Conservation (phyloP, 1,140 invertebrate genomes). For the Chlorops oryzae region DNA sequence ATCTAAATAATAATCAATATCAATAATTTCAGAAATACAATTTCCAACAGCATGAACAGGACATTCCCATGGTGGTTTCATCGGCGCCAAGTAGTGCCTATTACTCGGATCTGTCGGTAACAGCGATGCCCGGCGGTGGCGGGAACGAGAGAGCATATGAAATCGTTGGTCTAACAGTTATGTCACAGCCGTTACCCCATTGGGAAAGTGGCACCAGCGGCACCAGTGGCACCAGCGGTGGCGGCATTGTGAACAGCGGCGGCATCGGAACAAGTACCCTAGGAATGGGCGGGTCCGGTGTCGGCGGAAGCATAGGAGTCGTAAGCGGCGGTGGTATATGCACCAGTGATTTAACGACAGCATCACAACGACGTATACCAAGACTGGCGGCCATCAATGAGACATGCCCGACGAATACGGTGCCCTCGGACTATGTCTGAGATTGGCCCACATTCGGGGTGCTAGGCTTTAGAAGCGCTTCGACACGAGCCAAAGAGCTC, state of each 20-base stretch:
- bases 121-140: constrained; percentile 46
- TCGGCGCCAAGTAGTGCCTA: constrained; percentile 66
- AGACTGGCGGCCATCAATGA: constrained; percentile 62
- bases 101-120: constrained; percentile 60
- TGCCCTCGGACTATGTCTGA: constrained; percentile 61
- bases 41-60: constrained; percentile 52
- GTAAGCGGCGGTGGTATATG: constrained; percentile 20
- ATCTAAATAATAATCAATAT: neutral
- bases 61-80: constrained; percentile 56
- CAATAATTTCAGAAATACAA: constrained; percentile 35
- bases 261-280: constrained; percentile 15
- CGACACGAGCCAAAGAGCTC: too few relatives aligned
- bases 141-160: constrained; percentile 53
- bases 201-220: constrained; percentile 32
- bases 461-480: too few relatives aligned
- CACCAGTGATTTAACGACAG: constrained; percentile 29
- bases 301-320: too few relatives aligned
- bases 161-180: constrained; percentile 51
- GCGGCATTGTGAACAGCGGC: constrained; percentile 24
- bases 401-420: constrained; percentile 51
- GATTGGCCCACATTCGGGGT: too few relatives aligned
- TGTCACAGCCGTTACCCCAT: constrained; percentile 45
- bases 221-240: too few relatives aligned
- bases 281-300: constrained; percentile 12
- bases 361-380: constrained; percentile 46